phyloP scores from a whole-genome alignment of 2,888 invertebrate genomes.

The Meta bourneti region DNA sequence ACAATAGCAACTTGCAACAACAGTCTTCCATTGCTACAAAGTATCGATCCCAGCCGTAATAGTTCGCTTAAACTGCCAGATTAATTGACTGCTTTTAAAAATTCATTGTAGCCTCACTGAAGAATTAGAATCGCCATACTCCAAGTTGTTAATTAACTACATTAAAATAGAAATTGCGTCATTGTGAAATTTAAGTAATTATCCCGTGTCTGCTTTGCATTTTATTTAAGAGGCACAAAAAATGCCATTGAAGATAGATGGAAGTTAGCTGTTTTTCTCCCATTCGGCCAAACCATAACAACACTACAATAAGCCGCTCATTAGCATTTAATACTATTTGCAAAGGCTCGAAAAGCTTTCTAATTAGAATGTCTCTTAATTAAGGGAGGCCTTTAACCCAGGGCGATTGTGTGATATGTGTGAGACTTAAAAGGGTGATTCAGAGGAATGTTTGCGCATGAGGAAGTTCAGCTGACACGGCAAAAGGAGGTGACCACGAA shows the following conservation, averaged over 20 bases:
- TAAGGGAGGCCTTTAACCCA: slow-evolving; percentile 54
- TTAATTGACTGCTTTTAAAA: slow-evolving; percentile 17
- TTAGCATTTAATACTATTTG: slow-evolving; percentile 64
- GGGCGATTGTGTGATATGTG: slow-evolving; percentile 45
- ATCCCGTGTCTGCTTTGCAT: slow-evolving; percentile 31
- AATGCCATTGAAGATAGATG: slow-evolving; percentile 24
- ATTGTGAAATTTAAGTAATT: slow-evolving; percentile 39
- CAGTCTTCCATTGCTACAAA: no score
- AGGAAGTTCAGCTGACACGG: slow-evolving; percentile 38
- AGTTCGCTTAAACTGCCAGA: slow-evolving; percentile 1
- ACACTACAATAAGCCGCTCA: slow-evolving; percentile 54
- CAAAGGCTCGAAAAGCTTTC: slow-evolving; percentile 56
- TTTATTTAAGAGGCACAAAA: slow-evolving; percentile 43
- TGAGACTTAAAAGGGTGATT: slow-evolving; percentile 44
- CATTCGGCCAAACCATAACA: not conserved
- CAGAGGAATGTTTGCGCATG: slow-evolving; percentile 49
- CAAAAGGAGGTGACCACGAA: slow-evolving; percentile 54
- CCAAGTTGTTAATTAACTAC: slow-evolving; percentile 42
- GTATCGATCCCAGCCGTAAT: not conserved
- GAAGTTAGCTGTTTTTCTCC: slow-evolving; percentile 1
- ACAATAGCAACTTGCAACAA: no score
- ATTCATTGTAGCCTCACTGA: slow-evolving; percentile 3
- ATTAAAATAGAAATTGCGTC: slow-evolving; percentile 25
- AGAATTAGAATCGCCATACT: not conserved
- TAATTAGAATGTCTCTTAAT: slow-evolving; percentile 60